Evolutionary conservation across 2,113 vertebrate genomes (phyloP), one percentile per base, ranked within the genome.

Genomic region (Fukomys damarensis): DNA sequence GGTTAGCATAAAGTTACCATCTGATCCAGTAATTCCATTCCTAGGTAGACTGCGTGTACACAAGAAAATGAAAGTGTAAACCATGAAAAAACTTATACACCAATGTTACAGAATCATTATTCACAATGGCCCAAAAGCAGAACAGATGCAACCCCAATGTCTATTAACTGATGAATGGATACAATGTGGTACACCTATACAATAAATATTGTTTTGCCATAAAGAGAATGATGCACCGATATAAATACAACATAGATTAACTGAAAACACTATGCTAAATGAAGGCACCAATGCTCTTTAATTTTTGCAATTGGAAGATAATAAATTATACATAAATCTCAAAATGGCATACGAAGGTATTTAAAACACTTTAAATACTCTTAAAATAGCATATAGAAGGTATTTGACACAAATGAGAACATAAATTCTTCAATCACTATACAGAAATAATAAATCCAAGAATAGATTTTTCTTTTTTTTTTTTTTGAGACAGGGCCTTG

Each of bases 171-270:
- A 92, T 7, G 20, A 54, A 38, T 74, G 9, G n/a, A 86, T 92
- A 96, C 95, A 92, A 86, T 46, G 30, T 12, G 54, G 32, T 56
- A 80, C 14, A 83, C 38, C 28, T 63, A 91, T 56, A 85, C 14
- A 86, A 87, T 66, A 35, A 91, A 19, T 63, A 92, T 61, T 85
- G 61, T 59, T 72, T 76, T 54, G 74, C 41, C 26, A 70, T 82
- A 80, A 86, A 92, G 76, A 46, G 59, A 96, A 88, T 80, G 41
- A 95, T 86, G 72, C n/a, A 59, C 28, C 92, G 89, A 86, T 38
- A 46, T 41, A 79, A 20, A 87, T 89, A 76, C n/a, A 86, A 86
- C 32, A 66, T 58, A 70, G 80, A 76, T 89, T 24, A 96, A 79
- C 35, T 81, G 63, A 68, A 94, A 92, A 81, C 22, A 76, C 49